Evolutionary conservation across 2,888 invertebrate genomes (phyloP).

Genomic region (Neuroscelio doddi): DNA sequence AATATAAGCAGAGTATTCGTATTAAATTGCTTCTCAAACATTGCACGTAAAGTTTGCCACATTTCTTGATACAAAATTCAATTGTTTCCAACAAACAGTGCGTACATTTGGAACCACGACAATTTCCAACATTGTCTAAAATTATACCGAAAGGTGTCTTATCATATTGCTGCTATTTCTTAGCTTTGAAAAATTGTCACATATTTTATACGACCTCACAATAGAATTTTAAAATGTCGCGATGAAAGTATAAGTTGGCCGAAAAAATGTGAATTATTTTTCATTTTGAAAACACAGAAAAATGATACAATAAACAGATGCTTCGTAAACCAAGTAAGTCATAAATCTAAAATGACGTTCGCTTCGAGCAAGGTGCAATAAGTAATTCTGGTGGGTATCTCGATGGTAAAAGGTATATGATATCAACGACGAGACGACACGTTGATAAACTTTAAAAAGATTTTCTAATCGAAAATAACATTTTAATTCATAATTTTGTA

Average conservation of each 20-base stretch:
- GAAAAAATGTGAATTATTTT: not conserved
- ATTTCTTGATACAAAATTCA: too few species aligned
- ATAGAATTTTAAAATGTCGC: too few species aligned
- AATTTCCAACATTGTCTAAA: too few species aligned
- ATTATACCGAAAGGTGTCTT: not conserved
- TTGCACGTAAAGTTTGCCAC: too few species aligned
- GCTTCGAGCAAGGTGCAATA: not conserved
- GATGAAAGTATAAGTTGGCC: too few species aligned
- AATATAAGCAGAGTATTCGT: too few species aligned
- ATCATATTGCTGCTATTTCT: not conserved
- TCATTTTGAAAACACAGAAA: not conserved
- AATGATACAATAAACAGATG: not conserved
- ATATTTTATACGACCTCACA: not conserved
- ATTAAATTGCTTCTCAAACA: too few species aligned
- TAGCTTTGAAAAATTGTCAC: not conserved
- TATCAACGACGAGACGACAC: not conserved
- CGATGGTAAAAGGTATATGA: not conserved
- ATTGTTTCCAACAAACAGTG: too few species aligned
- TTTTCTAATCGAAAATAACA: not conserved
- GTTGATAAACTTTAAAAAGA: not conserved
- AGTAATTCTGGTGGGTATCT: not conserved
- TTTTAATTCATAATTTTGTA: too few species aligned
- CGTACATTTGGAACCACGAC: too few species aligned
- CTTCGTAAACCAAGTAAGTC: not conserved
- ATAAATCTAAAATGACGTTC: not conserved